Percentiles rank a stretch among this genome's conserved stretches.
Conservation (phyloP, 2,113 vertebrate species). For the Equus quagga region DNA sequence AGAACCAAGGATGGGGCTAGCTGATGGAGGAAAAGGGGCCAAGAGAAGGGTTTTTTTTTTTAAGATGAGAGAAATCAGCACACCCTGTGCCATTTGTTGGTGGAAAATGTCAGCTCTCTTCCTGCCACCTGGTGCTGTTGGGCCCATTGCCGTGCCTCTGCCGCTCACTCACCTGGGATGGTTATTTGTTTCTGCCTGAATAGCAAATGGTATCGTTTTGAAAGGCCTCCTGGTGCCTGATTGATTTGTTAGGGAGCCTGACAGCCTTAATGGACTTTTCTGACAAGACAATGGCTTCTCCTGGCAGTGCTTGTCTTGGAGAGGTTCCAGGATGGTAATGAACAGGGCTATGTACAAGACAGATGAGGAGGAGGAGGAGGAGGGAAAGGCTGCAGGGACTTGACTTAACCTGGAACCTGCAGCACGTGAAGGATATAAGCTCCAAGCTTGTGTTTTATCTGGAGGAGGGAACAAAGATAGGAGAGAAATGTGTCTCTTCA, state of each 20-base stretch:
- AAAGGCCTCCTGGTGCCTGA: constrained; percentile 74
- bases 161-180: constrained; percentile 65
- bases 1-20: not conserved
- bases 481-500: not conserved
- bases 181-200: constrained; percentile 73
- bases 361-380: not conserved
- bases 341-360: constrained; percentile 53
- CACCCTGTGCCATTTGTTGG: not conserved
- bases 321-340: constrained; percentile 80
- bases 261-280: constrained; percentile 82
- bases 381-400: not conserved
- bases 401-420: not conserved
- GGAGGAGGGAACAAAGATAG: not conserved
- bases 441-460: not conserved
- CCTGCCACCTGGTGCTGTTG: not conserved
- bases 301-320: constrained; percentile 78
- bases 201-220: constrained; percentile 76
- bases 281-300: constrained; percentile 80
- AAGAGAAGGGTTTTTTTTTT: not conserved
- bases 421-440: not conserved
- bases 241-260: constrained; percentile 83
- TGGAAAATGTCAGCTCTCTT: constrained; percentile 40
- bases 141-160: not conserved
- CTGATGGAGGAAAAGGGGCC: not conserved
- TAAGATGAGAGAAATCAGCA: not conserved